Evolutionary conservation across 2,797 vertebrate genomes (phyloP).

Genomic region (Gallinago solitaria): DNA sequence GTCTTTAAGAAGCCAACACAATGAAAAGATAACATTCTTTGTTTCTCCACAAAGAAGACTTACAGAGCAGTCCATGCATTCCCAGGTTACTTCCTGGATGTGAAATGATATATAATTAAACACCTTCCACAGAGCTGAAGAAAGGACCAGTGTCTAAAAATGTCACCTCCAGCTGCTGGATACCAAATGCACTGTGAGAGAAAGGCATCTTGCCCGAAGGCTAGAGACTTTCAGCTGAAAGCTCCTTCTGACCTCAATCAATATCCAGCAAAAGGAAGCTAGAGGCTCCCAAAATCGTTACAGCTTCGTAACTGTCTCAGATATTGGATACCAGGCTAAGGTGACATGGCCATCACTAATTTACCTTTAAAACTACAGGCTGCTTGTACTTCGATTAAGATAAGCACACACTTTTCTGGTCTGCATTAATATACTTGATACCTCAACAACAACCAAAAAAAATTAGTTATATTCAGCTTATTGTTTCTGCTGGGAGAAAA

Average conservation of each 20-base stretch:
- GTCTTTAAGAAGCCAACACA: background rate
- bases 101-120: background rate
- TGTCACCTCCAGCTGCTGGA: background rate
- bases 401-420: background rate
- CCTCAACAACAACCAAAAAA: background rate
- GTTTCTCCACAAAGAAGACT: background rate
- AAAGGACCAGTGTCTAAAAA: slow-evolving; percentile 17
- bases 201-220: background rate
- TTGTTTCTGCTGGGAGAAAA: background rate
- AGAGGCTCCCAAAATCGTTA: background rate
- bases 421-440: background rate
- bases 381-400: background rate
- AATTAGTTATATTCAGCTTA: background rate
- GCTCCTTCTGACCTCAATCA: background rate
- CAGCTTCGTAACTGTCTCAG: background rate
- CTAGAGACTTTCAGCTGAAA: background rate
- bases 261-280: background rate
- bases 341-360: background rate
- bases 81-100: background rate
- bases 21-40: background rate
- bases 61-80: background rate
- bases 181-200: background rate
- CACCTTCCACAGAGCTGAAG: background rate
- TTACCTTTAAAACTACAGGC: background rate
- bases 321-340: background rate